phyloP scores from a whole-genome alignment of 2,113 vertebrate species.

The Eolophus roseicapilla region DNA sequence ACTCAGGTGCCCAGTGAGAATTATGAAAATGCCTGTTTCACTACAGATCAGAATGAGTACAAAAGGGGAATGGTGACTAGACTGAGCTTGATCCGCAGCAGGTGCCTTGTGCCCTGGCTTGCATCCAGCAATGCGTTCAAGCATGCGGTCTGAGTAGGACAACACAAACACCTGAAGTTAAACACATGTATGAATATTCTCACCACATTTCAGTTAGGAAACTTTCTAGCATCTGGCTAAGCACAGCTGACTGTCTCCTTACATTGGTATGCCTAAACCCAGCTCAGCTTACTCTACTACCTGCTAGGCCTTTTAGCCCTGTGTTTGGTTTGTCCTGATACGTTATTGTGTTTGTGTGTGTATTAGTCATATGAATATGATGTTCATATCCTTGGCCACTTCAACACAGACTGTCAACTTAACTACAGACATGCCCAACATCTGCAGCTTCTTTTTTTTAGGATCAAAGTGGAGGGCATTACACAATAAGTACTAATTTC shows the following conservation, averaged over 20 bases:
- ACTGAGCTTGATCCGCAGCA: neutral
- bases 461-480: neutral
- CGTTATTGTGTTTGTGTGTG: neutral
- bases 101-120: neutral
- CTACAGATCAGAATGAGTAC: neutral
- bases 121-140: neutral
- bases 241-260: neutral
- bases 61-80: neutral
- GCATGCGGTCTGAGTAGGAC: neutral
- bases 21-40: neutral
- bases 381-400: neutral
- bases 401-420: neutral
- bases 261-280: fast-evolving
- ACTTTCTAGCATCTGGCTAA: neutral
- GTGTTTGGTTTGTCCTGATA: neutral
- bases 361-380: neutral
- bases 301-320: neutral
- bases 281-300: neutral
- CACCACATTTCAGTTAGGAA: neutral
- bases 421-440: neutral
- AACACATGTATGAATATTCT: neutral
- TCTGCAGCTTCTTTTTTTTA: neutral
- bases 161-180: neutral
- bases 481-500: neutral
- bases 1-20: neutral